Base-by-base conservation (phyloP, 2,113 vertebrate species). In the Python bivittatus region DNA sequence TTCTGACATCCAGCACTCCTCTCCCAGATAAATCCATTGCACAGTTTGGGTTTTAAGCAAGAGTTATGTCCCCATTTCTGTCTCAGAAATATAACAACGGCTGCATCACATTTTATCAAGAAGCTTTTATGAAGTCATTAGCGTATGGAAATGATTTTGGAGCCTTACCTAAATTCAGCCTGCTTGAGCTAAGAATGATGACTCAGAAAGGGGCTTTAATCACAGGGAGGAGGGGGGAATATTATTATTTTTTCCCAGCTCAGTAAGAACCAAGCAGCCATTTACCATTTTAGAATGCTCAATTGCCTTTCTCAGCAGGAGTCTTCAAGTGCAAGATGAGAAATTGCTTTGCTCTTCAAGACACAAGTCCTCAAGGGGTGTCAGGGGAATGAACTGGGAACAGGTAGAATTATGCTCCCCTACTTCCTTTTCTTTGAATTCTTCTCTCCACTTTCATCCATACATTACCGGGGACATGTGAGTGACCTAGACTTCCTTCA, bases 121-220 rank as follows among this genome's bases (percentile, higher is more conserved):
- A 20, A 91, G 79, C 68, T 93, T 92, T 94, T 93, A 93, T 91
- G 92, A 29, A 95, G 93, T 86, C 86, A 53, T 60, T 90, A 88
- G 85, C 2, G 33, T 56, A 94, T 84, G 58, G 64, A 94, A 94
- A 93, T 94, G 8, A 84, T 88, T 87, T 90, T 91, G 48, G 44
- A 92, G 42, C 87, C 23, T 53, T 91, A 86, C 1, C 33, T 86
- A 91, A 93, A 88, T 8, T 88, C 90, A 87, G n/a, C 52, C 44
- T 1, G 29, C 94, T 93, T 60, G 92, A 93, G 57, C 64, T 57
- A 72, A 87, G 90, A 94, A 64, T 33, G 88, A 84, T 72, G 90
- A 17, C 58, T 93, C 68, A 0, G 4, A 64, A 89, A 88, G 48
- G 29, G 91, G 7, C 17, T 92, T 89, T 86, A 13, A 0, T 93